These are phyloP conservation scores for Epinotia ramella DNA, from an alignment of 2,888 invertebrate species.

Conservation along the genomic window DNA sequence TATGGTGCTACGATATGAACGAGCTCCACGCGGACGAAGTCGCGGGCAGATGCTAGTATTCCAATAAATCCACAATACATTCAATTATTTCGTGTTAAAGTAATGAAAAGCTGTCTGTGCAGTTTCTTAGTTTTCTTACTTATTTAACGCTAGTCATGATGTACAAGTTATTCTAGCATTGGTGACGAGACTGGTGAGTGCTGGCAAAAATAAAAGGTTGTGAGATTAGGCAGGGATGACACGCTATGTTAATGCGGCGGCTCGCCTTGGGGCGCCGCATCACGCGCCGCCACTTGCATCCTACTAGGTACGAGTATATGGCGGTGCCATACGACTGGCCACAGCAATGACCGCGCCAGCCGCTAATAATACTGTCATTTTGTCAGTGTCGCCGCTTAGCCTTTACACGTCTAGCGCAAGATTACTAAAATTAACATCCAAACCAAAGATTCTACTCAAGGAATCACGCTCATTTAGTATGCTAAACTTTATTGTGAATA, in stretches of 20 bases:
- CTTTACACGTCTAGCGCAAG: neutral
- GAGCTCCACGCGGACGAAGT: too few relatives aligned
- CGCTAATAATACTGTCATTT: neutral
- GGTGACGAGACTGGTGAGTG: neutral
- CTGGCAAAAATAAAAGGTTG: constrained; percentile 16
- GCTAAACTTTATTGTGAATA: too few relatives aligned
- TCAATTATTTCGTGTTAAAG: too few relatives aligned
- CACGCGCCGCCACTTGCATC: constrained; percentile 18
- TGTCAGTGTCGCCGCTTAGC: neutral
- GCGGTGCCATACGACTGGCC: neutral
- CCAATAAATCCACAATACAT: too few relatives aligned
- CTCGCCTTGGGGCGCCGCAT: constrained; percentile 54
- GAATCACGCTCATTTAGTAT: too few relatives aligned
- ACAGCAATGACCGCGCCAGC: neutral
- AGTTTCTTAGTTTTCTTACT: neutral
- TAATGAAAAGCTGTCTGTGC: neutral
- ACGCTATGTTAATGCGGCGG: constrained; percentile 53
- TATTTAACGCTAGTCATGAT: neutral
- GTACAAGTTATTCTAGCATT: neutral
- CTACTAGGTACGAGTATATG: neutral
- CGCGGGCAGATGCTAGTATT: too few relatives aligned
- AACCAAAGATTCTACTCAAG: neutral
- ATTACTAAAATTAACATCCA: neutral
- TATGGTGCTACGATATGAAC: too few relatives aligned
- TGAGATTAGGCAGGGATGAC: constrained; percentile 29